phyloP scores from a whole-genome alignment of 92 coral and sea anemone genomes.

The Muricea muricata region DNA sequence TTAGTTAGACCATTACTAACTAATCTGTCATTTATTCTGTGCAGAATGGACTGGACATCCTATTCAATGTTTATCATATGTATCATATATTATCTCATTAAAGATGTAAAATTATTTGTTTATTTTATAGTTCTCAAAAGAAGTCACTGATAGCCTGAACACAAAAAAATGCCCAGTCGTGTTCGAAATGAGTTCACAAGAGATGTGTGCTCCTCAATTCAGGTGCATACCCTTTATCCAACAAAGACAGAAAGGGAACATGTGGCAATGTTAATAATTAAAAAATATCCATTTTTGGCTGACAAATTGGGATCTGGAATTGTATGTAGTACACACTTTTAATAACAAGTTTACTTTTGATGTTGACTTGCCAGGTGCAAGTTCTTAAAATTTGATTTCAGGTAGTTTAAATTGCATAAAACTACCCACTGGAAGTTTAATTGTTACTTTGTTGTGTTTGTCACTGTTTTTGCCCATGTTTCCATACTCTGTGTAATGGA shows the following conservation, averaged over 20 bases:
- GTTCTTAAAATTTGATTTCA: no score
- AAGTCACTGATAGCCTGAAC: slow-evolving; percentile 37
- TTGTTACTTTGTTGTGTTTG: background rate
- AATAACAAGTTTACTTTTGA: background rate
- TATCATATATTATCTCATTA: background rate
- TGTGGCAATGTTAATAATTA: slow-evolving; percentile 53
- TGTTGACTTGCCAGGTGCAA: background rate
- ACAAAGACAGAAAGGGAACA: slow-evolving; percentile 71
- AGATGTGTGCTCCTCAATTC: slow-evolving; percentile 59
- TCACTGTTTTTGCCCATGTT: background rate
- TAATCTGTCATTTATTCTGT: no score
- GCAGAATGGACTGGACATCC: background rate
- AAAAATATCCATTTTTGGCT: slow-evolving; percentile 59
- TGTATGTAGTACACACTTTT: slow-evolving; percentile 58
- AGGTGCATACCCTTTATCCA: slow-evolving; percentile 66
- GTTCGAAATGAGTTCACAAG: slow-evolving; percentile 72
- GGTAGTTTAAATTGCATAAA: no score
- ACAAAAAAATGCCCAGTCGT: slow-evolving; percentile 16
- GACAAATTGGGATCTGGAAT: slow-evolving; percentile 74
- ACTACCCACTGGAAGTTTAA: no score
- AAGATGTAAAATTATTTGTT: background rate
- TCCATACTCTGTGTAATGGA: background rate
- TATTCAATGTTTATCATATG: no score
- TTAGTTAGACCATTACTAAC: no score
- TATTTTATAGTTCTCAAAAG: slow-evolving; percentile 9